Percentiles rank a stretch among this genome's conserved stretches.
Conservation (phyloP, 1,140 invertebrate species). For the Sipha flava region DNA sequence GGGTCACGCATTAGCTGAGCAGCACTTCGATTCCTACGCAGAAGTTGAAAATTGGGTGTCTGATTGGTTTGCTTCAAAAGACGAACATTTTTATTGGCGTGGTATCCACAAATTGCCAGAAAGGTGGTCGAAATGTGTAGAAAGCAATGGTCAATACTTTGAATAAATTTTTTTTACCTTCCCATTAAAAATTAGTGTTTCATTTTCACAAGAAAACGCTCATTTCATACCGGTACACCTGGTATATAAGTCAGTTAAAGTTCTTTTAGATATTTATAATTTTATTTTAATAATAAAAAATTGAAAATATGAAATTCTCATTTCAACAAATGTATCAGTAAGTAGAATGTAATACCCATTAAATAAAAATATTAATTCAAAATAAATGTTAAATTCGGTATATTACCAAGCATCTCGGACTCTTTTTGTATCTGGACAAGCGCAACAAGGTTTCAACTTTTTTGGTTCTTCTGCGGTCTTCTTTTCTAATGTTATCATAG, state of each 20-base stretch:
- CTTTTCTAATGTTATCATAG: background rate
- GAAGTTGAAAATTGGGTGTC: conserved; percentile 32
- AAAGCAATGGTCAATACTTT: conserved; percentile 17
- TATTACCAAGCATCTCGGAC: conserved; percentile 78
- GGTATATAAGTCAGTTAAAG: no score
- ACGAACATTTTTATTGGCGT: conserved; percentile 22
- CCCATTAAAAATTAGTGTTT: background rate
- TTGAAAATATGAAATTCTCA: no score
- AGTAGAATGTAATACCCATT: no score
- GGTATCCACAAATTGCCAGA: conserved; percentile 31
- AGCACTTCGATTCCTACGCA: conserved; percentile 21
- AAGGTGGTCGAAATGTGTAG: conserved; percentile 32
- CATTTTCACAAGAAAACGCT: background rate
- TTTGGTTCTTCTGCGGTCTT: conserved; percentile 41
- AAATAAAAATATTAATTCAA: no score
- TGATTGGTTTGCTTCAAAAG: conserved; percentile 26
- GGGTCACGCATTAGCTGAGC: no score
- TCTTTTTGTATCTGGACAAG: conserved; percentile 93
- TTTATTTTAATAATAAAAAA: no score
- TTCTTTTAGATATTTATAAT: no score
- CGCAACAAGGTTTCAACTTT: conserved; percentile 91
- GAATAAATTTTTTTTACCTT: background rate
- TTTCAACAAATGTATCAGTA: no score
- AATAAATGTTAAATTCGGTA: no score
- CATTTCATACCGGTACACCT: background rate